These are phyloP conservation scores for Eurosta solidaginis DNA, from an alignment of 1,140 invertebrate genomes.

Conservation along the genomic window DNA sequence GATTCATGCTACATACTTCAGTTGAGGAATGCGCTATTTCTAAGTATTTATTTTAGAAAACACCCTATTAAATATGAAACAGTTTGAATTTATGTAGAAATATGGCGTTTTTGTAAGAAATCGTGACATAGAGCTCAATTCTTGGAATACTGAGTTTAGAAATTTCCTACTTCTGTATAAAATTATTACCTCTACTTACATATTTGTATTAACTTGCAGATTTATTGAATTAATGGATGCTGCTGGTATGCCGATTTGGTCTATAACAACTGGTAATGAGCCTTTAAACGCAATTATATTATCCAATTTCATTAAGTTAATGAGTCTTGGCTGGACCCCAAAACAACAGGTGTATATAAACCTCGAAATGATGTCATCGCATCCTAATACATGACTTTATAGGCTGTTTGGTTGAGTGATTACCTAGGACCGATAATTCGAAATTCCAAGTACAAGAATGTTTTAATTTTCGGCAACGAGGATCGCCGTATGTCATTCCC, in stretches of 20 bases:
- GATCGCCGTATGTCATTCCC: slow-evolving; percentile 72
- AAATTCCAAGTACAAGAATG: slow-evolving; percentile 63
- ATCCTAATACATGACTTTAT: slow-evolving; percentile 34
- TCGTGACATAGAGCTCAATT: no score
- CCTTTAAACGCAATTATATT: slow-evolving; percentile 66
- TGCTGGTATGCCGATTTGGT: slow-evolving; percentile 66
- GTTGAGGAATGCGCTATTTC: no score
- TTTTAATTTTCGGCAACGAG: slow-evolving; percentile 73
- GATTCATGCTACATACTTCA: no score
- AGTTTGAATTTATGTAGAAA: no score
- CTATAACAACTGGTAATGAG: slow-evolving; percentile 71
- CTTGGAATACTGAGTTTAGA: no score
- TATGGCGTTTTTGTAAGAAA: no score
- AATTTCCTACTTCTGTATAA: no score
- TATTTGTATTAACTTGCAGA: slow-evolving; percentile 37
- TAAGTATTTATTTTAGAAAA: no score
- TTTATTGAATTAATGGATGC: slow-evolving; percentile 57
- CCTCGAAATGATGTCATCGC: no score
- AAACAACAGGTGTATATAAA: slow-evolving; percentile 56
- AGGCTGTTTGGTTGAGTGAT: slow-evolving; percentile 69
- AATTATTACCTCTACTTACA: neutral
- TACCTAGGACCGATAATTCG: slow-evolving; percentile 73
- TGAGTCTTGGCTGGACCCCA: slow-evolving; percentile 80
- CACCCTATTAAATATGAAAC: no score
- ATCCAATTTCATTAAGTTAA: slow-evolving; percentile 68